These are phyloP conservation scores for Atractosteus spatula DNA, from an alignment of 2,113 vertebrate genomes.

Conservation along the genomic window DNA sequence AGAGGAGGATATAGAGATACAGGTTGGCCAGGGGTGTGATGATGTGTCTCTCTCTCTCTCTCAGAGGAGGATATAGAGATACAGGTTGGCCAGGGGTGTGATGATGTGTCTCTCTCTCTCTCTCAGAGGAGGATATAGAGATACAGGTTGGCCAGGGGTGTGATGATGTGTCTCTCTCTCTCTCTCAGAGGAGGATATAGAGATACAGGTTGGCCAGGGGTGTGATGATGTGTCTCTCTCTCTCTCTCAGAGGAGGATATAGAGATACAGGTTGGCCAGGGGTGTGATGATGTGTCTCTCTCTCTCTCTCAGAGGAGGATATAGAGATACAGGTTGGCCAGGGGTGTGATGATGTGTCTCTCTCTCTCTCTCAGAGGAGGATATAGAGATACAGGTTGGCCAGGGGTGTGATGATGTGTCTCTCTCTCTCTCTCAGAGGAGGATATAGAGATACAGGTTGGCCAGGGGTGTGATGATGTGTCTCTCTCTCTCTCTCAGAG, in stretches of 20 bases:
- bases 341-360: conserved; percentile 69
- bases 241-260: conserved; percentile 68
- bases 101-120: conserved; percentile 60
- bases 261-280: conserved; percentile 84
- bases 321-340: conserved; percentile 87
- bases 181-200: conserved; percentile 73
- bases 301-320: conserved; percentile 71
- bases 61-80: conserved; percentile 78
- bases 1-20: conserved; percentile 81
- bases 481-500: no score
- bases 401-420: conserved; percentile 74
- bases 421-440: conserved; percentile 75
- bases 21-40: conserved; percentile 85
- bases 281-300: conserved; percentile 76
- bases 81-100: conserved; percentile 82
- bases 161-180: conserved; percentile 74
- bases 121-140: conserved; percentile 72
- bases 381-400: conserved; percentile 85
- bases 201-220: conserved; percentile 86
- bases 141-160: conserved; percentile 86
- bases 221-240: conserved; percentile 64
- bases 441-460: conserved; percentile 84
- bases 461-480: conserved; percentile 73
- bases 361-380: conserved; percentile 60
- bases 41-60: no score